Evolutionary conservation across 1,140 invertebrate species (phyloP), one percentile per base, ranked within the genome.

Genomic region (Leptinotarsa texana): DNA sequence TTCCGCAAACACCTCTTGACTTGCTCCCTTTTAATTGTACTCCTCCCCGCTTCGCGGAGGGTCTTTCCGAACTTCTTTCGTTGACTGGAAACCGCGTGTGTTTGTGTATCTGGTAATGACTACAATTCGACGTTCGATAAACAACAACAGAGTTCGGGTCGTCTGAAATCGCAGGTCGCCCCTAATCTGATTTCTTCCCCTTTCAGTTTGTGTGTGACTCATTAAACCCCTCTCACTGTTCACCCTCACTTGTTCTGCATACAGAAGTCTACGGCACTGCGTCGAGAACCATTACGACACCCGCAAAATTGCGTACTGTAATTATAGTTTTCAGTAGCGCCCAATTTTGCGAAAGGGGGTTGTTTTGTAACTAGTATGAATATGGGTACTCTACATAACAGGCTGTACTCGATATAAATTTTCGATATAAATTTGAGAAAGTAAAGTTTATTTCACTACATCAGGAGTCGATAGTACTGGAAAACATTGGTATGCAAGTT

Each of bases 101-200:
- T 80, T 78, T 81, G 75, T 79, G 77, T 79, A 75, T 81, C 75
- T 80, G 77, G 77, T 80, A 80, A 81, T 77, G 77, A 80, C 77
- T 76, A 67, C 75, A 76, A 80, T 80, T 79, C 78, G 80, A 73
- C 79, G 74, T 70, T 77, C 77, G 77, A 73, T 76, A 80, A 80
- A 82, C 79, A 82, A 79, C 78, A 79, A 77, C 76, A 79, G 74
- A 66, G 75, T 75, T 79, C 76, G 79, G 74, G 80, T 71, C 79
- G 75, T 78, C 80, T 78, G 79, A 80, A 80, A 79, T 81, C 77
- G 80, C 77, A 80, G 80, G 77, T 81, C 77, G 76, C 78, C 83
- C 82, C 83, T 84, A 83, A 84, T 83, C 82, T 82, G 80, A 82
- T 83, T 84, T 83, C 80, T 82, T 84, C 81, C 82, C 82, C 83